Conservation (phyloP, 35 echinoderm and acorn worm genomes). For the Ophioderma brevispina region DNA sequence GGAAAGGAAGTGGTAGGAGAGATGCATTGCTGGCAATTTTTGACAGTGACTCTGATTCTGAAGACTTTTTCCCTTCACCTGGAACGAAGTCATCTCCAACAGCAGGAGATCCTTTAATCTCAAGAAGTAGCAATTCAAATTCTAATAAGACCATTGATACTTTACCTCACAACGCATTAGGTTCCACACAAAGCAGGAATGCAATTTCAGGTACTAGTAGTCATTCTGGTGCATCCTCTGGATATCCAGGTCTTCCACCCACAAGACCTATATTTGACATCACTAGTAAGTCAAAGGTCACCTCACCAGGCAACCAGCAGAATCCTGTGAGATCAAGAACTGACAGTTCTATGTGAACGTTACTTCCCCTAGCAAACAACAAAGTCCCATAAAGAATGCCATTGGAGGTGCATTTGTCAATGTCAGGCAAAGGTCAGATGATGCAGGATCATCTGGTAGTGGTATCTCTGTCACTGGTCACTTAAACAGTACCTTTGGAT, state of each 20-base stretch:
- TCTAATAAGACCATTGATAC: neutral
- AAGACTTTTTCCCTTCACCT: slow-evolving; percentile 1
- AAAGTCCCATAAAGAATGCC: no score
- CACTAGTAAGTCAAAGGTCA: no score
- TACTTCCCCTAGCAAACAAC: no score
- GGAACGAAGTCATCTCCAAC: neutral
- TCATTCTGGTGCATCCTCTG: no score
- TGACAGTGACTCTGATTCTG: slow-evolving; percentile 66
- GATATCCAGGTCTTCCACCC: no score
- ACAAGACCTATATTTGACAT: no score
- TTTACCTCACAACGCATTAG: no score
- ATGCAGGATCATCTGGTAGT: neutral
- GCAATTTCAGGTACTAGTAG: no score
- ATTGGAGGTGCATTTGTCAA: neutral
- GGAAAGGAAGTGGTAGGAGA: slow-evolving; percentile 12
- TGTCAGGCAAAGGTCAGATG: neutral
- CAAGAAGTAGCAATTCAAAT: neutral
- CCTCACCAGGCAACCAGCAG: no score
- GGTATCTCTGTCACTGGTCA: neutral
- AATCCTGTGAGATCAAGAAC: no score
- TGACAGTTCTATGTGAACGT: no score
- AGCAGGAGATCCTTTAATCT: neutral
- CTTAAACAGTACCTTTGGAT: neutral
- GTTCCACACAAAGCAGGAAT: no score
- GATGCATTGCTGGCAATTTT: slow-evolving; percentile 55